Percentiles rank a stretch among this genome's conserved stretches.
Evolutionary conservation across 2,888 invertebrate species (phyloP).

Genomic region (Dasypogon diadema): DNA sequence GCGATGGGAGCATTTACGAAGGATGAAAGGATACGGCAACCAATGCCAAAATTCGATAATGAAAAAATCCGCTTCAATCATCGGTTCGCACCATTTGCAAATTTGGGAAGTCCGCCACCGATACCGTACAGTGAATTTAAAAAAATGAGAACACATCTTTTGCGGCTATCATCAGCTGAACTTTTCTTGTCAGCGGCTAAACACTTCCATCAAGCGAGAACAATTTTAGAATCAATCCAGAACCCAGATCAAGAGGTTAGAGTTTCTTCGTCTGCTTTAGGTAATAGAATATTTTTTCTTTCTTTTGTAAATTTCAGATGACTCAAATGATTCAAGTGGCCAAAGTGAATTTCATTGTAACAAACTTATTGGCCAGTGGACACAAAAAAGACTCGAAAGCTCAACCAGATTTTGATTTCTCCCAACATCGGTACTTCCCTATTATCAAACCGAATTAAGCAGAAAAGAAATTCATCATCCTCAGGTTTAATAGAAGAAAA

Average conservation of each 20-base stretch:
- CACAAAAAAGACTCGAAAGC: constrained; percentile 88
- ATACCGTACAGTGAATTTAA: constrained; percentile 91
- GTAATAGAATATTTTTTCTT: constrained; percentile 53
- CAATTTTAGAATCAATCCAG: constrained; percentile 84
- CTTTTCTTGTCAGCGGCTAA: constrained; percentile 88
- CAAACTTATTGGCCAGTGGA: constrained; percentile 91
- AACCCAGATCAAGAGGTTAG: constrained; percentile 85
- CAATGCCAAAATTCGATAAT: constrained; percentile 90
- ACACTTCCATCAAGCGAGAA: constrained; percentile 92
- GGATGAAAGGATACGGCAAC: constrained; percentile 87
- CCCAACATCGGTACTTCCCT: constrained; percentile 89
- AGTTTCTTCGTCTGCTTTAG: background rate
- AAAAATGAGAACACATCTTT: constrained; percentile 80
- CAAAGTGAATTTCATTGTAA: constrained; percentile 95
- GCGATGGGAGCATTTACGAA: constrained; percentile 91
- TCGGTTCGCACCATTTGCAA: constrained; percentile 90
- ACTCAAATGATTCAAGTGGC: constrained; percentile 87
- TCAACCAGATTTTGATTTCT: constrained; percentile 93
- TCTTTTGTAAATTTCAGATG: constrained; percentile 78
- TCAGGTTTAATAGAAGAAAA: constrained; percentile 15
- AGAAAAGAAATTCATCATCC: background rate
- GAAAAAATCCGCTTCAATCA: constrained; percentile 96
- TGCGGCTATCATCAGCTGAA: constrained; percentile 73
- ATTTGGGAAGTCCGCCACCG: constrained; percentile 88
- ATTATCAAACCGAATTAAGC: constrained; percentile 77